These are phyloP conservation scores for Calliopum simillimum DNA, from an alignment of 2,888 invertebrate species.

Conservation along the genomic window DNA sequence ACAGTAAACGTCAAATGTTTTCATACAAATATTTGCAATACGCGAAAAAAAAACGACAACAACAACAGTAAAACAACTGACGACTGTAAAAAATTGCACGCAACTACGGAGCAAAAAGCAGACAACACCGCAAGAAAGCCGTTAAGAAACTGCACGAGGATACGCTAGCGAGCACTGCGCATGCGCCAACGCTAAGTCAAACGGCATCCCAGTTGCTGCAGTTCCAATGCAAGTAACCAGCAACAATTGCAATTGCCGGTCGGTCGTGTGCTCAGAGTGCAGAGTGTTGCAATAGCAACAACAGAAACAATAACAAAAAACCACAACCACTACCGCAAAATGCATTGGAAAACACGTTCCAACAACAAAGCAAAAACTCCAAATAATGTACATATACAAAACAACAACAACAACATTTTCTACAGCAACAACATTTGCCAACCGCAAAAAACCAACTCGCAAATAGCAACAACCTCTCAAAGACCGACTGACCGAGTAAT, in stretches of 20 bases:
- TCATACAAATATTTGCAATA: too few species aligned
- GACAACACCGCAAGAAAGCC: constrained; percentile 68
- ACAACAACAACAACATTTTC: constrained; percentile 40
- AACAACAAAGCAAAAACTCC: constrained; percentile 44
- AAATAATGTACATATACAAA: constrained; percentile 30
- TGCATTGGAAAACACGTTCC: constrained; percentile 43
- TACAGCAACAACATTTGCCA: constrained; percentile 44
- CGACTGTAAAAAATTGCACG: constrained; percentile 48
- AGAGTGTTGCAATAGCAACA: constrained; percentile 31
- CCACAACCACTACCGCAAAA: constrained; percentile 32
- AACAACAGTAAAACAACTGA: background rate
- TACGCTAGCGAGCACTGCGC: constrained; percentile 54
- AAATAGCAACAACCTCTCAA: constrained; percentile 68
- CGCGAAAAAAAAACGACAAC: too few species aligned
- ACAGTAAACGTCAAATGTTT: background rate
- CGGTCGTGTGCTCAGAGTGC: constrained; percentile 36
- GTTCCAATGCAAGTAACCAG: constrained; percentile 35
- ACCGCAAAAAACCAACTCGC: constrained; percentile 48
- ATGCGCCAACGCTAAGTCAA: constrained; percentile 42
- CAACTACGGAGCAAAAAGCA: constrained; percentile 57
- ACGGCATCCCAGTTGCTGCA: constrained; percentile 40
- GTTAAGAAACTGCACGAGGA: constrained; percentile 68
- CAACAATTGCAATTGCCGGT: constrained; percentile 54
- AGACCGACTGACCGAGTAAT: constrained; percentile 70
- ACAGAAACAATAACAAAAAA: constrained; percentile 17